Evolutionary conservation across 2,797 vertebrate genomes (phyloP).

Genomic region (Smutsia gigantea): DNA sequence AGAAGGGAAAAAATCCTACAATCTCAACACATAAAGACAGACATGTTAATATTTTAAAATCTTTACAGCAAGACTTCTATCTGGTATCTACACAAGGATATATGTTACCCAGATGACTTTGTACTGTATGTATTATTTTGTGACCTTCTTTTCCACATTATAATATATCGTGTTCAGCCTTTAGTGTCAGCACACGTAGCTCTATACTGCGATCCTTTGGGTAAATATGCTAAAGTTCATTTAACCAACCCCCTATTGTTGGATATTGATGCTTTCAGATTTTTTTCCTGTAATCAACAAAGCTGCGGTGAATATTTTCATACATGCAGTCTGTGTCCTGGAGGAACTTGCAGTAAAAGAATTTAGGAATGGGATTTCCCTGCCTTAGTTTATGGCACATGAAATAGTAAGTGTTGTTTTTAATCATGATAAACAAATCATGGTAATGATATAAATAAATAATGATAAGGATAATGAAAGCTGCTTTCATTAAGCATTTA

Average conservation of each 20-base stretch:
- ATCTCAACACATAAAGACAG: not conserved
- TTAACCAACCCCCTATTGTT: constrained; percentile 47
- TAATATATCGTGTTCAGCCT: not conserved
- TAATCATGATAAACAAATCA: not conserved
- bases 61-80: not conserved
- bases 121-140: not conserved
- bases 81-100: not conserved
- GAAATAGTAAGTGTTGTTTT: not conserved
- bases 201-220: constrained; percentile 45
- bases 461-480: not conserved
- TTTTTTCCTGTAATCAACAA: constrained; percentile 52
- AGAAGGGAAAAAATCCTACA: not conserved
- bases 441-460: too few species aligned
- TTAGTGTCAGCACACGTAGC: constrained; percentile 30
- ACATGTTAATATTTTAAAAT: not conserved
- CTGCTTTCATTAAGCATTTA: not conserved
- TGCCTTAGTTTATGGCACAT: not conserved
- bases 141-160: constrained; percentile 38
- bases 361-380: not conserved
- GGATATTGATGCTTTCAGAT: constrained; percentile 56
- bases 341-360: not conserved
- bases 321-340: not conserved
- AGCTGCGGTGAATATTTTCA: constrained; percentile 31
- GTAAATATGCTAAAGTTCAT: constrained; percentile 59
- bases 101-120: not conserved